A percentile compares a stretch with the other conserved stretches of the same genome.
Conservation (phyloP, 2,797 vertebrate genomes). For the Megalops cyprinoides region DNA sequence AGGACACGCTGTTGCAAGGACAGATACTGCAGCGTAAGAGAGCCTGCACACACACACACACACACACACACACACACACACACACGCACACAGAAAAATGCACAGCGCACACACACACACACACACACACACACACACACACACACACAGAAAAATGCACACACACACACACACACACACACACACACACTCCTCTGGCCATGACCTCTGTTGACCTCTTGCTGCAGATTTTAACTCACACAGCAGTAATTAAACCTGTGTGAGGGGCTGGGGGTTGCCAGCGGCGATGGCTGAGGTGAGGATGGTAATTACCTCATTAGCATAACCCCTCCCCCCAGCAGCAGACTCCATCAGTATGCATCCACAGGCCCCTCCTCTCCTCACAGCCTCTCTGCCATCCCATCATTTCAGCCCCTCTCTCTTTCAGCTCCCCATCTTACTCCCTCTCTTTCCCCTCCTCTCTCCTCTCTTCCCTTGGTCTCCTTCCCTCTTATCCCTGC, state of each 20-base stretch:
- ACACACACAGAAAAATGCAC: not conserved
- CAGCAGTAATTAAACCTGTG: slow-evolving; percentile 36
- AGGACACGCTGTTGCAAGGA: not conserved
- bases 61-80: not conserved
- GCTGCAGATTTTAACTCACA: slow-evolving; percentile 12
- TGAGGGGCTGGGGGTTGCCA: slow-evolving; percentile 19
- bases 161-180: slow-evolving; percentile 6
- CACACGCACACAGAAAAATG: not conserved
- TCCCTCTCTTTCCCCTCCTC: slow-evolving; percentile 21
- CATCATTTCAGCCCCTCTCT: not conserved
- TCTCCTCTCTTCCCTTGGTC: not conserved
- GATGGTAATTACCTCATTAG: slow-evolving; percentile 29
- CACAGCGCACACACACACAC: slow-evolving; percentile 2
- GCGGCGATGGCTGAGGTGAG: slow-evolving; percentile 8
- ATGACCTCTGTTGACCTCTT: slow-evolving; percentile 3
- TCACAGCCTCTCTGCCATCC: not conserved
- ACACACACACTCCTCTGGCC: not conserved
- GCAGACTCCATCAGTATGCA: slow-evolving; percentile 14
- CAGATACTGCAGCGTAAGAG: not conserved
- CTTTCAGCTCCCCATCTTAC: slow-evolving; percentile 12
- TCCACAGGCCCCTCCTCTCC: not conserved
- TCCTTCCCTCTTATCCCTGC: slow-evolving; percentile 25
- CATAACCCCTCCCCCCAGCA: not conserved
- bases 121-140: slow-evolving; percentile 9
- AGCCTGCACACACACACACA: not conserved